Percentiles rank a stretch among this genome's conserved stretches.
These are phyloP conservation scores for Nowickia ferox DNA, from an alignment of 2,888 invertebrate genomes.

Conservation along the genomic window DNA sequence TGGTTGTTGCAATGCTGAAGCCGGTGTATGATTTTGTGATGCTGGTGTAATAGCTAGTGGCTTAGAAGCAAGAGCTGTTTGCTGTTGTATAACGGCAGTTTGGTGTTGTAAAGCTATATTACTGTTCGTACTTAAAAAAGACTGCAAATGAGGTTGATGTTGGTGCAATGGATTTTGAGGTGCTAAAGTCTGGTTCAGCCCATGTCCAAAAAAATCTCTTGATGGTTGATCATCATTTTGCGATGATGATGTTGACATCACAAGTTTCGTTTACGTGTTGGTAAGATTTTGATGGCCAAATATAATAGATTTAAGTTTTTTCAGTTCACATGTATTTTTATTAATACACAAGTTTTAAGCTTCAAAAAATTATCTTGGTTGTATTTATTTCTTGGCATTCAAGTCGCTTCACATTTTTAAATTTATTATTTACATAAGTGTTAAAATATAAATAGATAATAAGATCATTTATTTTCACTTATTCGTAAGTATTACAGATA, in stretches of 20 bases:
- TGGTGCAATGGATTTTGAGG: slow-evolving; percentile 19
- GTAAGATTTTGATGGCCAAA: slow-evolving; percentile 44
- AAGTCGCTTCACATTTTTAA: not conserved
- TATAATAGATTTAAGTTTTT: slow-evolving; percentile 34
- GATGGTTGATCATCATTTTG: slow-evolving; percentile 62
- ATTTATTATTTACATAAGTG: not conserved
- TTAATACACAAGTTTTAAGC: slow-evolving; percentile 50
- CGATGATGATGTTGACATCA: slow-evolving; percentile 69
- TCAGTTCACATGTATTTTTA: slow-evolving; percentile 49
- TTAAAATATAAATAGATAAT: no score
- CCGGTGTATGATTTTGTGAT: slow-evolving; percentile 69
- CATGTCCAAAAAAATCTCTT: slow-evolving; percentile 62
- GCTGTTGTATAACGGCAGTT: slow-evolving; percentile 60
- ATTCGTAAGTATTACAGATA: not conserved
- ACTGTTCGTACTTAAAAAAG: slow-evolving; percentile 44
- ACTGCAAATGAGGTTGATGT: slow-evolving; percentile 27
- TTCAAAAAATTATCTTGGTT: not conserved
- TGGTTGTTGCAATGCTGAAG: slow-evolving; percentile 56
- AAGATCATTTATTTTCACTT: not conserved
- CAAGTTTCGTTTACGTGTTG: slow-evolving; percentile 67
- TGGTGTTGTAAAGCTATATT: slow-evolving; percentile 64
- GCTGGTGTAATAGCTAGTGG: slow-evolving; percentile 66
- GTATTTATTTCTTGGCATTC: not conserved
- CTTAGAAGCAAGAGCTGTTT: slow-evolving; percentile 58
- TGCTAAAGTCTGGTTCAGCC: slow-evolving; percentile 41